phyloP scores from a whole-genome alignment of 2,888 invertebrate genomes.

The Magallana nippona region DNA sequence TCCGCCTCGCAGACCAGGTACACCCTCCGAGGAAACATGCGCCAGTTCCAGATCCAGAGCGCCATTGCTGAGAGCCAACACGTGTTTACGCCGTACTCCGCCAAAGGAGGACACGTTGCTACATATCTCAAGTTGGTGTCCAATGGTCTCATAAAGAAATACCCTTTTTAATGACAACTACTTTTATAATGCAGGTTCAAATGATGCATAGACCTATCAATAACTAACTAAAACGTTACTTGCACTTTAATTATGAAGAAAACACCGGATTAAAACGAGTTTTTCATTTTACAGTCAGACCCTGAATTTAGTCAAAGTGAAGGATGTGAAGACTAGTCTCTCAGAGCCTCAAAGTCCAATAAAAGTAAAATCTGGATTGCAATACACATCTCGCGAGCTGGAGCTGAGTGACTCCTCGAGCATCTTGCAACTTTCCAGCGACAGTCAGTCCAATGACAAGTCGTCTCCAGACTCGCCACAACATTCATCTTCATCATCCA shows the following conservation, averaged over 20 bases:
- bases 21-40: conserved; percentile 60
- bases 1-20: conserved; percentile 61
- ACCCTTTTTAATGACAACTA: no score
- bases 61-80: conserved; percentile 63
- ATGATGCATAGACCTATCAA: no score
- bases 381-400: conserved; percentile 13
- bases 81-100: conserved; percentile 58
- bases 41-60: conserved; percentile 62
- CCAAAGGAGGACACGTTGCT: conserved; percentile 69
- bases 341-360: conserved; percentile 41
- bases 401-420: not conserved
- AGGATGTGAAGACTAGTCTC: conserved; percentile 41
- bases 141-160: no score
- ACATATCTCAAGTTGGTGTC: conserved; percentile 70
- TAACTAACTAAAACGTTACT: no score
- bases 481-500: not conserved
- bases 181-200: no score
- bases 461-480: no score
- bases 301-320: conserved; percentile 45
- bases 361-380: conserved; percentile 37
- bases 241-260: no score
- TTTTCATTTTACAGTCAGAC: conserved; percentile 55
- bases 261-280: not conserved
- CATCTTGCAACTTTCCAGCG: no score
- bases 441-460: no score